Base-by-base conservation (phyloP, 2,888 invertebrate genomes). In the Busseola fusca region DNA sequence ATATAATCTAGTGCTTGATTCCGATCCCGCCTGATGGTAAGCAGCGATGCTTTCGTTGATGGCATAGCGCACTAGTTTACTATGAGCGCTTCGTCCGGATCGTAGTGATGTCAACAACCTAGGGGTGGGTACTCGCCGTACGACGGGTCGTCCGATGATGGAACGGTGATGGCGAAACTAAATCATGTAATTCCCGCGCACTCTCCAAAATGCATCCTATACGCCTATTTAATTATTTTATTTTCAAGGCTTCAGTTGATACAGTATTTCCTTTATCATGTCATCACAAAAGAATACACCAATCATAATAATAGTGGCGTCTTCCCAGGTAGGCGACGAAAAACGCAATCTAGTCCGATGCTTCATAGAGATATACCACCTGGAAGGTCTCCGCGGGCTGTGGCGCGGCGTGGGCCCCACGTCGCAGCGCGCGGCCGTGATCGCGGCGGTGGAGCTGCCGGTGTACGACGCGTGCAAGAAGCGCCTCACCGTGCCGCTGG, bases 401-500 rank as follows among this genome's bases (percentile, higher is more conserved):
- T 99, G 99, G 99, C 94, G 98, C 97, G 99, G 99, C 80, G 99
- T 98, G 76, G 98, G 97, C 37, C 98, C 99, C 25, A 99, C 99
- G 67, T 97, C 98, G 65, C 99, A 99, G 95, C 96, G 99, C 89
- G 99, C 99, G 50, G 98, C 98, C 18, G 97, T 99, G 56, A 98
- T 99, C 89, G 98, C 98, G 56, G 99, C 98, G 21, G 99, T 99
- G 60, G 99, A 99, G 96, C 96, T 99, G 89, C 99, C 99, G 54
- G 98, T 98, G 59, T 99, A 99, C 94, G 99, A 99, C 96, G 97
- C 97, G 85, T 97, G 97, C 93, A 99, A 99, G 96, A 96, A 97
- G 85, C 96, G 97, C 81, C 95, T 99, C 75, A 95, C 96, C 91
- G 95, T 94, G 27, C 84, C 97, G 60, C 96, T 98, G 82, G 98